Conservation (phyloP, 2,797 vertebrate genomes). For the Arnoldichthys spilopterus region DNA sequence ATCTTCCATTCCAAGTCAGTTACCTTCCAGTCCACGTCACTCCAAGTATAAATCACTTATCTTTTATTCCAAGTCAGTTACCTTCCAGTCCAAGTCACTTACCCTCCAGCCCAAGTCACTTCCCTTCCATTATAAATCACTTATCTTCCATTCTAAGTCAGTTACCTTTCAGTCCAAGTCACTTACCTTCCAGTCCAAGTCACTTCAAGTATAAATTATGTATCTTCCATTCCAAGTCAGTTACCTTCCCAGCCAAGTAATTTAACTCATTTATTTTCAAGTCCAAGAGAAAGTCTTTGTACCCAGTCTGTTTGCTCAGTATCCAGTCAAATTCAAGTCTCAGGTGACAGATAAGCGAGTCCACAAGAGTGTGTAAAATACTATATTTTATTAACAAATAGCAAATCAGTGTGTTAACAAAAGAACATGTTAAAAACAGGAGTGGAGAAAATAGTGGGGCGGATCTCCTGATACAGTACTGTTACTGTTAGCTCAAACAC, state of each 20-base stretch:
- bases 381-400: conserved; percentile 81
- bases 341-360: not conserved
- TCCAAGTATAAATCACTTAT: no score
- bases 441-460: conserved; percentile 63
- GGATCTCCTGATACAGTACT: not conserved
- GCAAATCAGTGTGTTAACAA: conserved; percentile 89
- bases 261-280: no score
- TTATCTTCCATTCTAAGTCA: not conserved
- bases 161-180: not conserved
- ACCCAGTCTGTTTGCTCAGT: no score
- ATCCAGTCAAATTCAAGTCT: no score
- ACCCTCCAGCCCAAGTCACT: no score
- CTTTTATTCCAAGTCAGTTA: not conserved
- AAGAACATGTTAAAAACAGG: conserved; percentile 75
- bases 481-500: not conserved
- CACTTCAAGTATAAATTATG: no score
- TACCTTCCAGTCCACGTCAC: not conserved
- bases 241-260: no score
- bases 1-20: not conserved
- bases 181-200: no score
- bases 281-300: no score
- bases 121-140: no score
- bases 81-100: not conserved
- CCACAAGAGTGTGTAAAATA: conserved; percentile 87
- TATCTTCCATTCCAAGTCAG: no score